phyloP scores from a whole-genome alignment of 1,140 invertebrate species.

The Drosophila oshimai region DNA sequence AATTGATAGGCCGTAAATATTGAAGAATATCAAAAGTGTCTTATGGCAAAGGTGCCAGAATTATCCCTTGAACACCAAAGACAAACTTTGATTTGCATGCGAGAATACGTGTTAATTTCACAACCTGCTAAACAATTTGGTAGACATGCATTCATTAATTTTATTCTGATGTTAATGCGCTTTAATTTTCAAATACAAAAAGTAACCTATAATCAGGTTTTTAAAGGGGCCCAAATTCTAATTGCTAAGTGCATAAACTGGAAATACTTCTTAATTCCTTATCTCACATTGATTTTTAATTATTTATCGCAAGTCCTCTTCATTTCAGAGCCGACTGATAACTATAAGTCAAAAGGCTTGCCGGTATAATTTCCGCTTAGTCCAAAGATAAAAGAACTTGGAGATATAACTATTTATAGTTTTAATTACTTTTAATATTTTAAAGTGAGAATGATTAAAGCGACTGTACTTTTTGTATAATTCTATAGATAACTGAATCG shows the following conservation, averaged over 20 bases:
- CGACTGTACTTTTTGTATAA: neutral
- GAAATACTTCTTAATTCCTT: neutral
- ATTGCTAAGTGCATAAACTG: neutral
- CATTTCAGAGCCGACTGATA: conserved; percentile 4
- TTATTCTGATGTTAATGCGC: conserved; percentile 14
- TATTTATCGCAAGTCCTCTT: neutral
- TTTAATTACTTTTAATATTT: neutral
- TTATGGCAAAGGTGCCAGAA: conserved; percentile 1
- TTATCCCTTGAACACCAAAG: neutral
- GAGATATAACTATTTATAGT: neutral
- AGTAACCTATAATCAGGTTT: neutral
- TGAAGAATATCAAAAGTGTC: neutral
- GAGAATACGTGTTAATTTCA: conserved; percentile 21
- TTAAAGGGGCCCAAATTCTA: neutral
- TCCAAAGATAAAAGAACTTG: conserved; percentile 1
- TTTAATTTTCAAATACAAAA: neutral
- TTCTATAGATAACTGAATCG: neutral
- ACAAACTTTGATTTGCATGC: conserved; percentile 17
- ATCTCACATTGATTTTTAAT: neutral
- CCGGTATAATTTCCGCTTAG: conserved; percentile 22
- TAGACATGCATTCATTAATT: conserved; percentile 15
- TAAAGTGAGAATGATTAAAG: neutral
- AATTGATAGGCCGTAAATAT: conserved; percentile 26
- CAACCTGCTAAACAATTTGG: conserved; percentile 24
- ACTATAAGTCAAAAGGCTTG: neutral